Percentiles rank a stretch among this genome's conserved stretches.
Conservation (phyloP, 2,113 vertebrate species). For the Ciconia boyciana region DNA sequence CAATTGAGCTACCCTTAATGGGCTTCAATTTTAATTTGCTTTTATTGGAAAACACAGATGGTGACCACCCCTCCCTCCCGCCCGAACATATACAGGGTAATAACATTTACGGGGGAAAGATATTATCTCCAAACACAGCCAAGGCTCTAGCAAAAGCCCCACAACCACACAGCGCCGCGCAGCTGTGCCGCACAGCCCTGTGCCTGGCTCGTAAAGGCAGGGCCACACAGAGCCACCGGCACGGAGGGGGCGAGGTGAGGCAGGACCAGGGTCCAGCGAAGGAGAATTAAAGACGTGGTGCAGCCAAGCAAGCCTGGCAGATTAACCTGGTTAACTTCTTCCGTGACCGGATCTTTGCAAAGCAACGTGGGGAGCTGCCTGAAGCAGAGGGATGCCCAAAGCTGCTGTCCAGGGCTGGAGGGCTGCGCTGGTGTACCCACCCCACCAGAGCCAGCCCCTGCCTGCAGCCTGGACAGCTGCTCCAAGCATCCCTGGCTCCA, state of each 20-base stretch:
- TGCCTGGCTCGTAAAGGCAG: background rate
- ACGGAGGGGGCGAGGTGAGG: rapidly evolving
- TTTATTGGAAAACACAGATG: conserved; percentile 82
- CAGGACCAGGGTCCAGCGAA: background rate
- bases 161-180: background rate
- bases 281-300: background rate
- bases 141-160: background rate
- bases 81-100: background rate
- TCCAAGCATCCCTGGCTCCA: background rate
- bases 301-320: background rate
- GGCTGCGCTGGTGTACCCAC: too few relatives aligned
- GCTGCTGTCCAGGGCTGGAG: background rate
- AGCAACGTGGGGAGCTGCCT: background rate
- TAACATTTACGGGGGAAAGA: conserved; percentile 28
- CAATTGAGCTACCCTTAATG: conserved; percentile 71
- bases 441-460: background rate
- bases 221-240: background rate
- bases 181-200: background rate
- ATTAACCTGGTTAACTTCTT: rapidly evolving
- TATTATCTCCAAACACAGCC: background rate
- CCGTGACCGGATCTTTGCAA: rapidly evolving
- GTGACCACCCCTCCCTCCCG: conserved; percentile 4
- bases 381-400: background rate
- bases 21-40: conserved; percentile 76
- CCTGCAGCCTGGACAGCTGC: background rate